phyloP scores from a whole-genome alignment of 92 coral and sea anemone genomes.

The Micromussa lordhowensis region DNA sequence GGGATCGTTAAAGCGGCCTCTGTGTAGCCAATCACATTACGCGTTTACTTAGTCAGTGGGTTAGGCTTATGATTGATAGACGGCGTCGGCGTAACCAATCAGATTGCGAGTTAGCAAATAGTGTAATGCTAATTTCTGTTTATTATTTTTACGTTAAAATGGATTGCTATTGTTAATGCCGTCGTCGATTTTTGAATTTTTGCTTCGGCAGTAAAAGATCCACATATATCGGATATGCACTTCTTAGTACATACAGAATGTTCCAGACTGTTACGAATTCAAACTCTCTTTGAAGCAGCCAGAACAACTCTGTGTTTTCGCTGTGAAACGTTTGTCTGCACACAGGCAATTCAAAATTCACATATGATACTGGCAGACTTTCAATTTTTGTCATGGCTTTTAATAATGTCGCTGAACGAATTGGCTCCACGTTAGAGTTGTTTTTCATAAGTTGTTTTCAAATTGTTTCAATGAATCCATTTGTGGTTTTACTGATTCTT shows the following conservation, averaged over 20 bases:
- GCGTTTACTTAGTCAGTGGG: no score
- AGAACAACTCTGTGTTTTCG: neutral
- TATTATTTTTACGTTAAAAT: neutral
- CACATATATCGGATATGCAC: neutral
- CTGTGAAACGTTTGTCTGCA: neutral
- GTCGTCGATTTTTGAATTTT: neutral
- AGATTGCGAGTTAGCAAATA: no score
- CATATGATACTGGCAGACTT: neutral
- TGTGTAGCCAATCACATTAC: no score
- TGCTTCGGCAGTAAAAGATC: neutral
- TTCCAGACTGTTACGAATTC: neutral
- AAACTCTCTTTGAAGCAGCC: neutral
- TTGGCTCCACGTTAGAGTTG: neutral
- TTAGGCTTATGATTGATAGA: no score
- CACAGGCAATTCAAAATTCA: neutral
- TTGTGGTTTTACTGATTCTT: slow-evolving; percentile 19
- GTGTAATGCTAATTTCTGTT: neutral
- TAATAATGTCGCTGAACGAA: neutral
- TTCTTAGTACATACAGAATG: neutral
- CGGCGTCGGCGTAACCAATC: no score
- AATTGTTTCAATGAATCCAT: neutral
- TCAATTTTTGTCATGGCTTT: neutral
- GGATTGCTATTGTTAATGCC: neutral
- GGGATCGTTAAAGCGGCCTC: no score
- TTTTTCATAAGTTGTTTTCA: neutral